Conservation (phyloP, 2,888 invertebrate genomes). For the Slavum lentiscoides region DNA sequence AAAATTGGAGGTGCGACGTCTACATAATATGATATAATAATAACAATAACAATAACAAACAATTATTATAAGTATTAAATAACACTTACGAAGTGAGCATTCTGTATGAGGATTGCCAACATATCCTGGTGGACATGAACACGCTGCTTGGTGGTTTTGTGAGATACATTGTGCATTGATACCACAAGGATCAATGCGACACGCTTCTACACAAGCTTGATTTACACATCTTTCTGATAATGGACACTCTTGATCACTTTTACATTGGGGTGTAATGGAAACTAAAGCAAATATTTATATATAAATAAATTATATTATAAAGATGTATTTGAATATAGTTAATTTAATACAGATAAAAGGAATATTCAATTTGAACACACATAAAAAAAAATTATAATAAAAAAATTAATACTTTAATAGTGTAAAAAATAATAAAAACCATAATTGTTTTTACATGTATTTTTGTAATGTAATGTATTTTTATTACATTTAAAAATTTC, state of each 20-base stretch:
- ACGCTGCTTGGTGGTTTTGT: slow-evolving; percentile 74
- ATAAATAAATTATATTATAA: background rate
- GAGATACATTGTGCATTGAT: slow-evolving; percentile 81
- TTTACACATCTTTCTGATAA: slow-evolving; percentile 75
- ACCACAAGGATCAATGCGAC: slow-evolving; percentile 77
- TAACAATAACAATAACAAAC: background rate
- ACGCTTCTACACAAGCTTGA: slow-evolving; percentile 78
- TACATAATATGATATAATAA: slow-evolving; percentile 1
- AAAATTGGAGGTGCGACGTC: slow-evolving; percentile 58
- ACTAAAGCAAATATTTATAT: slow-evolving; percentile 57
- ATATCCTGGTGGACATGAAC: slow-evolving; percentile 77
- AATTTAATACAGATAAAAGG: background rate
- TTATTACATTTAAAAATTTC: background rate
- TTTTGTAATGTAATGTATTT: no score
- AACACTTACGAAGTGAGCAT: slow-evolving; percentile 67
- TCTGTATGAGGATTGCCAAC: slow-evolving; percentile 78
- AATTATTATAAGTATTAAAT: background rate
- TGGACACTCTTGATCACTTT: slow-evolving; percentile 74
- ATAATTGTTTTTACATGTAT: background rate
- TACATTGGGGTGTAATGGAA: slow-evolving; percentile 67
- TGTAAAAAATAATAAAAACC: background rate
- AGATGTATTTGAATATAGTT: background rate
- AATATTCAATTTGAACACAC: background rate
- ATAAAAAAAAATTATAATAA: no score
- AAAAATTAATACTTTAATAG: background rate